Evolutionary conservation across 2,113 vertebrate genomes (phyloP), one percentile per base, ranked within the genome.

Genomic region (Xiphophorus hellerii): DNA sequence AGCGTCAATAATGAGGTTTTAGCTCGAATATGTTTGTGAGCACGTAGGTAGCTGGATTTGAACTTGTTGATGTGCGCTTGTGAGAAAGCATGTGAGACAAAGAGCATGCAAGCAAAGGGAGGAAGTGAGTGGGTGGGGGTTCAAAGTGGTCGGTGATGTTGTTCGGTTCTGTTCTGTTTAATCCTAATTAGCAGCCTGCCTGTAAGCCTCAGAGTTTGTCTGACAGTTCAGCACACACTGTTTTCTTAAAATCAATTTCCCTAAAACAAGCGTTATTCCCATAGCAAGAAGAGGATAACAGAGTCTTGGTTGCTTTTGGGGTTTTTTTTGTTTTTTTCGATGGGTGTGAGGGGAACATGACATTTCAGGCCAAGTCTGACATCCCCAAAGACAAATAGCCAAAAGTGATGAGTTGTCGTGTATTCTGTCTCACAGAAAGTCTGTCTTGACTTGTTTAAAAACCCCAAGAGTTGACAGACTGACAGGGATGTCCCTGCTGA

Each of bases 391-490:
- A 79, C 63, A 3, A 77, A 73, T 73, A 79, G 78, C 67, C 44
- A 81, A 85, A 85, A 89, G 85, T 84, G 86, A 89, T 86, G 86
- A 86, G 76, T 87, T 88, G 90, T 89, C 87, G 83, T 87, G 92
- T 90, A 81, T 76, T 66, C 76, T 70, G 73, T 73, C 82, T 79
- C 27, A 3, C 15, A 74, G 66, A 86, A 80, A 84, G 80, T 79
- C 91, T 65, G 74, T 87, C 77, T 81, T 80, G 81, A 78, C 74
- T 84, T 87, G 80, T 88, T 77, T 80, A 68, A 75, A 77, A 87
- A 84, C 83, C 86, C 82, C 39, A 27, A 75, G 85, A 80, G 84
- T 44, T 78, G 85, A 87, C 83, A 78, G 82, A 81, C 73, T 91
- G 87, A 90, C 87, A 87, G 81, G 51, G 48, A 80, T 58, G 54